phyloP scores from a whole-genome alignment of 2,888 invertebrate species.

The Plebejus argus region DNA sequence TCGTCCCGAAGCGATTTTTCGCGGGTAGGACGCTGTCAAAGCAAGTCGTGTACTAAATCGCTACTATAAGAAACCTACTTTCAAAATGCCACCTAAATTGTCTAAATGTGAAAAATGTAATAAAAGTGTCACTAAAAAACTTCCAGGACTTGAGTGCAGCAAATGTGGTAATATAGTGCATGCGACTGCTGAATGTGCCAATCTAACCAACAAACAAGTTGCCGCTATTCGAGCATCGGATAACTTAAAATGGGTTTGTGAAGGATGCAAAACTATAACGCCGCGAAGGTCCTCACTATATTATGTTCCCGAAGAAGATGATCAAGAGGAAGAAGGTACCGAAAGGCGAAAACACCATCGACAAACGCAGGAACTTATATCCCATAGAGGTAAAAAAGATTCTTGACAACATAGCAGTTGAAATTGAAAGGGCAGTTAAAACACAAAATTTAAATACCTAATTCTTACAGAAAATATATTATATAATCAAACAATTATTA shows the following conservation, averaged over 20 bases:
- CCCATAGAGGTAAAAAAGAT: neutral
- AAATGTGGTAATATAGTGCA: too few species aligned
- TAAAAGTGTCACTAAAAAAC: too few species aligned
- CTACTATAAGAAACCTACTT: too few species aligned
- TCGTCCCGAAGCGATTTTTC: too few species aligned
- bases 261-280: neutral
- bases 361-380: neutral
- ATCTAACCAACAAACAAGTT: neutral
- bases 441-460: too few species aligned
- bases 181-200: neutral
- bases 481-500: too few species aligned
- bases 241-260: neutral
- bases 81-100: neutral
- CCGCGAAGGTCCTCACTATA: neutral
- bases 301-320: neutral
- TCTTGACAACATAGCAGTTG: neutral
- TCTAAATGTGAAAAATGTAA: neutral
- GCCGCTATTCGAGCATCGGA: neutral
- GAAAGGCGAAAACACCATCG: neutral
- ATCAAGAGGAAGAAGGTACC: neutral
- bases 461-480: too few species aligned
- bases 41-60: too few species aligned
- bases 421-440: neutral
- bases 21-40: too few species aligned
- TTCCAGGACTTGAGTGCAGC: too few species aligned